Conservation (phyloP, 2,113 vertebrate genomes). For the Ceyx melanurus region DNA sequence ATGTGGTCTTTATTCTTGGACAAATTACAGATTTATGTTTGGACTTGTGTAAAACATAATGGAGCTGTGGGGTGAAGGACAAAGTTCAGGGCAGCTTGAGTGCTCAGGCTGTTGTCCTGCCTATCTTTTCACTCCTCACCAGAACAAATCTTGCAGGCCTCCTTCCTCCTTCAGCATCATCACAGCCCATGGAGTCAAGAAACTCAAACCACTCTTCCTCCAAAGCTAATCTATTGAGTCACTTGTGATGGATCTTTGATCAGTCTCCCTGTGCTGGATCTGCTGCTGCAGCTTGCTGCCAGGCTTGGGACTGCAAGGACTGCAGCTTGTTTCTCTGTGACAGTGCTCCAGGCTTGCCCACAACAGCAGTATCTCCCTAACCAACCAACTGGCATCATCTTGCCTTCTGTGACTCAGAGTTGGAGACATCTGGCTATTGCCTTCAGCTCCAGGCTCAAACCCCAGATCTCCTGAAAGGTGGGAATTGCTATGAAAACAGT, state of each 20-base stretch:
- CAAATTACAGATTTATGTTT: not conserved
- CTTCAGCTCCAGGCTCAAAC: not conserved
- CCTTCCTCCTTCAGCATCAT: not conserved
- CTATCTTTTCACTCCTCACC: not conserved
- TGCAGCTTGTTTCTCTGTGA: not conserved
- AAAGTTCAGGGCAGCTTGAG: not conserved
- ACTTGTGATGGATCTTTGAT: not conserved
- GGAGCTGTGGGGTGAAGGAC: not conserved
- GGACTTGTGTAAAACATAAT: not conserved
- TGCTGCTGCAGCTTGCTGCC: not conserved
- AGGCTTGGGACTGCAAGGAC: not conserved
- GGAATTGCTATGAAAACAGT: accelerated
- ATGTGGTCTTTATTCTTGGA: not conserved
- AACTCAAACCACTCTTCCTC: not conserved
- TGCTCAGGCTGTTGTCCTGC: not conserved
- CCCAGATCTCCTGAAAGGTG: not conserved
- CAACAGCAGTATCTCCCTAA: not conserved
- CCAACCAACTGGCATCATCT: not conserved
- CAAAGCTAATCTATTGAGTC: not conserved
- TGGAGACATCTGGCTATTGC: not conserved
- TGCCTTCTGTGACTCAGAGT: not conserved
- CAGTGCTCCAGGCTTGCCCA: not conserved
- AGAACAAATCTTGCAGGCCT: not conserved
- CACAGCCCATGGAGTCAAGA: not conserved
- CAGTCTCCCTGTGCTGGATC: not conserved